Evolutionary conservation across 2,888 invertebrate species (phyloP).

Genomic region (Ypsolopha scabrella): DNA sequence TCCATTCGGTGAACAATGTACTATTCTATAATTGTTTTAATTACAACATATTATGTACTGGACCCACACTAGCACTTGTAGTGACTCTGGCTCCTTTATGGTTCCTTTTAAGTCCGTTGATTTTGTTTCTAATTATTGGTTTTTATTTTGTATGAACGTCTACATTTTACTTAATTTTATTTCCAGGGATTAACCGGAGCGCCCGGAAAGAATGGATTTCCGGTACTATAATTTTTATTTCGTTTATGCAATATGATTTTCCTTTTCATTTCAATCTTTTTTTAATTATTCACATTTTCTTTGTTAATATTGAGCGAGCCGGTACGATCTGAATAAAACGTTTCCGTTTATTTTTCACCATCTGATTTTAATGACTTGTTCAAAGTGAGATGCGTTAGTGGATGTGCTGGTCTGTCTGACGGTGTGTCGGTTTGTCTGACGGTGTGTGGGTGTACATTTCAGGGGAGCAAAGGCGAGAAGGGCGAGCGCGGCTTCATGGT

Average conservation of each 20-base stretch:
- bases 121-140: no score
- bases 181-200: constrained; percentile 84
- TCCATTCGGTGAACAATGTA: no score
- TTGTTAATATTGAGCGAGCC: neutral
- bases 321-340: neutral
- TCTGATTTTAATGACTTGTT: no score
- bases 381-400: no score
- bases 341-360: neutral
- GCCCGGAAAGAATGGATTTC: constrained; percentile 90
- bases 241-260: constrained; percentile 42
- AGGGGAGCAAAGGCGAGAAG: constrained; percentile 81
- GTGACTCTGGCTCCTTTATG: no score
- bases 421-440: constrained; percentile 5
- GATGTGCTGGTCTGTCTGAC: neutral
- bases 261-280: constrained; percentile 10
- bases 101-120: no score
- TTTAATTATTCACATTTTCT: neutral
- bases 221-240: constrained; percentile 76
- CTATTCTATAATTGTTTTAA: no score
- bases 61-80: no score
- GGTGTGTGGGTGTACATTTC: constrained; percentile 48
- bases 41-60: no score
- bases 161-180: constrained; percentile 23
- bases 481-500: constrained; percentile 82
- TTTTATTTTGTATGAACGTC: neutral